Conservation (phyloP, 2,113 vertebrate species). For the Heloderma charlesbogerti region DNA sequence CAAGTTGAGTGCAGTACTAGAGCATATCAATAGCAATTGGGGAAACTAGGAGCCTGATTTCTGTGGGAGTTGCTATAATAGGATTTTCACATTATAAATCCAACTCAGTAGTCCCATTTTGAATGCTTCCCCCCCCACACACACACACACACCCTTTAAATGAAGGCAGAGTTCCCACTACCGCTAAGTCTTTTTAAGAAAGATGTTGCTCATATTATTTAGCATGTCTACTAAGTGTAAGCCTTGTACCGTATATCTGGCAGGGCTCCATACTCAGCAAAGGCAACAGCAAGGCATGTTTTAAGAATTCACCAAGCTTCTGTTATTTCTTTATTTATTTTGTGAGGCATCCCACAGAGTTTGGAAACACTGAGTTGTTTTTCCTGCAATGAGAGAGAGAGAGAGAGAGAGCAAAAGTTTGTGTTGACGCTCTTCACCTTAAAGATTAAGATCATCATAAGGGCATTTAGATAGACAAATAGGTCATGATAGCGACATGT, state of each 20-base stretch:
- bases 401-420: neutral
- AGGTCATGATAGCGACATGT: no score
- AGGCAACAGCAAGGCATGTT: neutral
- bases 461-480: neutral
- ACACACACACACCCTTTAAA: neutral
- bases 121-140: neutral
- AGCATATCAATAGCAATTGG: slow-evolving; percentile 9
- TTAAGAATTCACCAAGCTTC: neutral
- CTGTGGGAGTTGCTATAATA: slow-evolving; percentile 2
- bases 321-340: neutral
- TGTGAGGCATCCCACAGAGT: neutral
- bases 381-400: neutral
- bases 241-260: slow-evolving; percentile 3
- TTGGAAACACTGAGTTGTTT: neutral
- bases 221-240: slow-evolving; percentile 4
- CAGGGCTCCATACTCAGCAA: neutral
- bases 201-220: slow-evolving; percentile 26
- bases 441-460: neutral
- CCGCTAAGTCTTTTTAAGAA: neutral
- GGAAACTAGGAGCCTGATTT: slow-evolving; percentile 45
- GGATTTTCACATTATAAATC: slow-evolving; percentile 45
- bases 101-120: neutral
- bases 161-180: neutral
- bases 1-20: neutral
- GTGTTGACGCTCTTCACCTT: neutral